Percentiles rank a stretch among this genome's conserved stretches.
Evolutionary conservation across 37 sponge, comb jelly and placozoan genomes (phyloP).

Genomic region (Tethya wilhelma): DNA sequence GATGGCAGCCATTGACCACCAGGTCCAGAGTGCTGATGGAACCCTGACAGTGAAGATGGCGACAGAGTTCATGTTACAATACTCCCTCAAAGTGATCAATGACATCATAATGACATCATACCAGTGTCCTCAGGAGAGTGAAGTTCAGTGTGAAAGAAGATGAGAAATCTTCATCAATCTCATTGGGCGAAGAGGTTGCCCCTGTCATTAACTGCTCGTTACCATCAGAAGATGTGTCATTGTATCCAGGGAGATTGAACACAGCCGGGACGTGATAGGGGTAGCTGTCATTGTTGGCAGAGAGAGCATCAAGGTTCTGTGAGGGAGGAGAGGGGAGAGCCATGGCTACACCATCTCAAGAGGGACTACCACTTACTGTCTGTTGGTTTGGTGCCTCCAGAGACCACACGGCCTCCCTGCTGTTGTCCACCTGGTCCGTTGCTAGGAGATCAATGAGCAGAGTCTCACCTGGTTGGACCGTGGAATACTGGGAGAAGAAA

Average conservation of each 20-base stretch:
- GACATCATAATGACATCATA: constrained; percentile 12
- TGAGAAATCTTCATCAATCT: background rate
- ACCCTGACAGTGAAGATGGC: constrained; percentile 42
- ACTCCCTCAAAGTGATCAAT: too few species aligned
- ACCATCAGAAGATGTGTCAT: background rate
- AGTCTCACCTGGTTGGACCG: constrained; percentile 77
- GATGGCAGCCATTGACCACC: constrained; percentile 59
- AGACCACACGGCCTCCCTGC: constrained; percentile 82
- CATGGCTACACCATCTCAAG: background rate
- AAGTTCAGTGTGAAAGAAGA: constrained; percentile 53
- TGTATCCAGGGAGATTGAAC: background rate
- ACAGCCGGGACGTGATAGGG: constrained; percentile 48
- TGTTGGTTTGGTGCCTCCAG: constrained; percentile 58
- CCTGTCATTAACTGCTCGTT: background rate
- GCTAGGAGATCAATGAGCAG: constrained; percentile 62
- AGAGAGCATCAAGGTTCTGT: constrained; percentile 76
- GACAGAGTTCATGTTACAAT: too few species aligned
- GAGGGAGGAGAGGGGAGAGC: background rate
- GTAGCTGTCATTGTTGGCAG: constrained; percentile 61
- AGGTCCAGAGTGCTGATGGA: background rate
- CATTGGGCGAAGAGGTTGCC: background rate
- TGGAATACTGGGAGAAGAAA: background rate
- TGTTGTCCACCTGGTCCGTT: constrained; percentile 71
- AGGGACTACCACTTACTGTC: constrained; percentile 64
- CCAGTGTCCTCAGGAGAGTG: constrained; percentile 77